Evolutionary conservation across 2,797 vertebrate species (phyloP).

Genomic region (Argentina silus): DNA sequence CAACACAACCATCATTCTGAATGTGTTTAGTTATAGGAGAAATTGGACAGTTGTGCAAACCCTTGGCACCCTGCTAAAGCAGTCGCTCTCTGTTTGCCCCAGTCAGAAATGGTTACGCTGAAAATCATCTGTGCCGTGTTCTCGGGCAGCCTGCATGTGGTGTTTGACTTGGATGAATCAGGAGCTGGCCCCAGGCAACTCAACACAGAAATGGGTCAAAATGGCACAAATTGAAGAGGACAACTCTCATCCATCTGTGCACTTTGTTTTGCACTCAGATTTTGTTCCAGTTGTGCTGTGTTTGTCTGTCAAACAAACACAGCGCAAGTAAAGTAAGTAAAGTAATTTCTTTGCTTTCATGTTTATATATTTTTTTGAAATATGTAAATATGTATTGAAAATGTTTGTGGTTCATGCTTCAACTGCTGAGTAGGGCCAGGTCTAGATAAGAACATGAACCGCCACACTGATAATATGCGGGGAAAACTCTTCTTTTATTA

Average conservation of each 20-base stretch:
- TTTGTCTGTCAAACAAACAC: too few relatives aligned
- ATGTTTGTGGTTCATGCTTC: too few relatives aligned
- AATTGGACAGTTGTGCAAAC: background rate
- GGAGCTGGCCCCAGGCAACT: background rate
- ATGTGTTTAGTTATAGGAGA: background rate
- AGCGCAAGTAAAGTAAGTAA: too few relatives aligned
- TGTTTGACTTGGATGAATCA: conserved; percentile 4
- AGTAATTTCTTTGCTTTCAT: too few relatives aligned
- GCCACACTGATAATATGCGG: too few relatives aligned
- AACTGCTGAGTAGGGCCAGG: too few relatives aligned
- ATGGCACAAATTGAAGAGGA: background rate
- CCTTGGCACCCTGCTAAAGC: background rate
- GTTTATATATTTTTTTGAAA: too few relatives aligned
- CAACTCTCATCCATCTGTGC: background rate
- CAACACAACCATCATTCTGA: too few relatives aligned
- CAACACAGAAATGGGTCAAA: background rate
- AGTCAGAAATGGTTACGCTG: background rate
- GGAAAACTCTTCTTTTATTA: too few relatives aligned
- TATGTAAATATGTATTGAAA: too few relatives aligned
- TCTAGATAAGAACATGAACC: too few relatives aligned
- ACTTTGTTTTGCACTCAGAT: background rate
- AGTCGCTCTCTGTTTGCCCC: background rate
- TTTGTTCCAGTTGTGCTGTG: too few relatives aligned
- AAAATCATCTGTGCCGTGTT: background rate
- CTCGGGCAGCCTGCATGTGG: background rate